phyloP scores from a whole-genome alignment of 2,888 invertebrate genomes.

The Lasioglossum oenotherae region DNA sequence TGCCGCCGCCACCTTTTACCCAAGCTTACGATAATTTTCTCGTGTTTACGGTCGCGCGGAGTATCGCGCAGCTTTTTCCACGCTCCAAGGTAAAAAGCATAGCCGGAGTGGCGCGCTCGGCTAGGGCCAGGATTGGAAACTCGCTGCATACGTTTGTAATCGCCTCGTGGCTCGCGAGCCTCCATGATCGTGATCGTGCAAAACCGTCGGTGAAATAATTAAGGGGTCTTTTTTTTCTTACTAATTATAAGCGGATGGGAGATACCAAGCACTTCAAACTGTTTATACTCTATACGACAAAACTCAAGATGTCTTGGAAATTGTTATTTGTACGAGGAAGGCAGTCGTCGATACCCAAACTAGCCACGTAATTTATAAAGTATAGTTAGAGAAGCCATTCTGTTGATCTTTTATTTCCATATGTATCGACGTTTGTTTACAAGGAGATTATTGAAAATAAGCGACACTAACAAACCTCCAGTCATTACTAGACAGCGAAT shows the following conservation, averaged over 20 bases:
- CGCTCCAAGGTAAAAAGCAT: constrained; percentile 38
- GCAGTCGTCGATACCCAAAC: too few relatives aligned
- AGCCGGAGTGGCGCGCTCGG: constrained; percentile 1
- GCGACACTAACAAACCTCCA: too few relatives aligned
- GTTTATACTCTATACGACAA: background rate
- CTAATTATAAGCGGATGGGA: background rate
- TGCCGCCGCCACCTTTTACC: constrained; percentile 63
- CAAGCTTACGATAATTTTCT: constrained; percentile 72
- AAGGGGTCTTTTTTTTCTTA: background rate
- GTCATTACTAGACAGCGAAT: too few relatives aligned
- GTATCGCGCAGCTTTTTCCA: constrained; percentile 63
- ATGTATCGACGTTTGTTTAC: too few relatives aligned
- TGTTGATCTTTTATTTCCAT: too few relatives aligned
- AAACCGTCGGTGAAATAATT: constrained; percentile 26
- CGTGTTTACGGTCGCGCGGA: constrained; percentile 68
- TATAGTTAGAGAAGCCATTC: too few relatives aligned
- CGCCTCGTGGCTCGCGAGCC: background rate
- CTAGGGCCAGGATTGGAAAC: constrained; percentile 42
- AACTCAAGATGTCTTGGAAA: background rate
- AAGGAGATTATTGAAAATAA: too few relatives aligned
- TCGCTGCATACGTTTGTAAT: constrained; percentile 17
- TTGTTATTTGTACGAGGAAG: background rate
- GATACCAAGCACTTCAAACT: background rate
- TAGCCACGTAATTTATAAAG: too few relatives aligned
- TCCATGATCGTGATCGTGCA: background rate